Base-by-base conservation (phyloP, 2,888 invertebrate genomes). In the Sarcophaga carnaria region DNA sequence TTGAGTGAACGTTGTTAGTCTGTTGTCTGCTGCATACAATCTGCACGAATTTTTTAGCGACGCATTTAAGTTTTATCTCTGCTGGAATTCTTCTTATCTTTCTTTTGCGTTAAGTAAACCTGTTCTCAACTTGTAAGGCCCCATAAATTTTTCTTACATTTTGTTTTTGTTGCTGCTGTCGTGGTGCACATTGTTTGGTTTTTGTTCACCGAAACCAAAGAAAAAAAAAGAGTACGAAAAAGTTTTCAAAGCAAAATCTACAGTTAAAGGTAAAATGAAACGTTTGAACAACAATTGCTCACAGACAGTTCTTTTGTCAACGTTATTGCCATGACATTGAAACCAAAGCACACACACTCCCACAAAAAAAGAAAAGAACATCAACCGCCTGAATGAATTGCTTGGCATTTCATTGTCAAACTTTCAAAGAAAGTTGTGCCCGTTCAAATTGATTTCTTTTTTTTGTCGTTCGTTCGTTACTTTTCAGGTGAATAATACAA, bases 301-400 rank as follows among this genome's bases (percentile, higher is more conserved):
- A 80, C 8, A 80, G 25, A 66, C 20, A 17, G 4, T 25, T 72
- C 37, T 60, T 17, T 54, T 59, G n/a, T 37, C 47, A 11, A 3
- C 59, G 17, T 6, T 62, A 25, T 45, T 64, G 20, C 64, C 22
- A 66, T 80, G 72, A 47, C n/a, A 66, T 72, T 59, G 45, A n/a
- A 22, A 70, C 14, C n/a, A 69, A n/a, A 67, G 0, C 27, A 27
- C 27, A 27, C 6, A 37, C 37, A 37, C 8, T 10, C 37, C 10
- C 37, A 17, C 2, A 54, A 0, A 14, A 5, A 12, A 12, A 54
- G 17, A 54, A 54, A 54, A 54, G 12, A 14, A 14, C 17, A 17
- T 54, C 4, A 54, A 54, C 12, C 54, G 54, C 2, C 1, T 14
- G 14, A 54, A 54, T 54, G 54, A 37, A 37, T 37, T 37, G 37